Conservation (phyloP, 1,140 invertebrate species). For the Rhizoglyphus robini region DNA sequence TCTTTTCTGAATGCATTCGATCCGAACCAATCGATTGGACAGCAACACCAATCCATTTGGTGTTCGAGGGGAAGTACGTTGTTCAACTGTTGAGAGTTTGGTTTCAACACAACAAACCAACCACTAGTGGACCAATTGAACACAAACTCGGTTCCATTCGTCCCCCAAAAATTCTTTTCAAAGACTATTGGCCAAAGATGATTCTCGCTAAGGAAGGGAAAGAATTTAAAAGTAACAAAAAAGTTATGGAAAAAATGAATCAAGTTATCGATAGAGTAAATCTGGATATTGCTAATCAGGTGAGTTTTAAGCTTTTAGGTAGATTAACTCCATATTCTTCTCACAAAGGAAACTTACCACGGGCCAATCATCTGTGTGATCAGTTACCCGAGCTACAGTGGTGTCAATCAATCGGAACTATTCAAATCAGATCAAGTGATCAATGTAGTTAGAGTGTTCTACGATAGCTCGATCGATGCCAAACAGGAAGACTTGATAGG, state of each 20-base stretch:
- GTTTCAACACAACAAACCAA: neutral
- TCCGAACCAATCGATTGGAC: neutral
- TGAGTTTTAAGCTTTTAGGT: neutral
- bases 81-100: neutral
- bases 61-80: neutral
- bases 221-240: neutral
- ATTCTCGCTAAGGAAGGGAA: neutral
- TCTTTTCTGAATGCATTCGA: neutral
- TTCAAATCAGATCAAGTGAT: neutral
- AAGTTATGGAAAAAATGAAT: conserved; percentile 2
- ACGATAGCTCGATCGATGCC: neutral
- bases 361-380: neutral
- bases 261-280: neutral
- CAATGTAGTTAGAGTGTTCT: neutral
- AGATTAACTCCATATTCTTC: too few relatives aligned
- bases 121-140: neutral
- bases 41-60: neutral
- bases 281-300: neutral
- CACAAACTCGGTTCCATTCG: neutral
- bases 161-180: neutral
- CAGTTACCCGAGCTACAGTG: neutral
- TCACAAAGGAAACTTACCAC: too few relatives aligned
- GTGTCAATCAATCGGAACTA: neutral
- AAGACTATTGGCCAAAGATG: conserved; percentile 13
- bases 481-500: conserved; percentile 20